Evolutionary conservation across 2,797 vertebrate species (phyloP), one percentile per base, ranked within the genome.

Genomic region (Neosilurus mollespiculum): DNA sequence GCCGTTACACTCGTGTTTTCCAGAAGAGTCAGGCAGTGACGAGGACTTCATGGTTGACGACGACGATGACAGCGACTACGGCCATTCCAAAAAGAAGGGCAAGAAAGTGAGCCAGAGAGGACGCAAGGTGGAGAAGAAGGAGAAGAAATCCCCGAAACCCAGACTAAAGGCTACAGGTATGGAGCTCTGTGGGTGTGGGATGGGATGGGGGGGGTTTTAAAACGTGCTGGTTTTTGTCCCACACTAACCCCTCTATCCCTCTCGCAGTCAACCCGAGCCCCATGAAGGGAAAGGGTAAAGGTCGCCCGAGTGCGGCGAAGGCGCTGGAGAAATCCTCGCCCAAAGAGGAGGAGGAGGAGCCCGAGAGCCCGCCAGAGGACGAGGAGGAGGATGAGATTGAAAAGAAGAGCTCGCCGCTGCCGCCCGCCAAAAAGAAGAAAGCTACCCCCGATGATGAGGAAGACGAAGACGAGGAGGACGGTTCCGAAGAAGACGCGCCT

Each of bases 21-120:
- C 92, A 69, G 94, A 95, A 6, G 94, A 95, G 90, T 95, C 95
- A 1, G 95, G 97, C 90, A 99, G 98, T 0, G 98, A 99, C 71
- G 98, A 99, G 88, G 98, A 99, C 89, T 99, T 99, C 92, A 96
- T 96, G 92, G 95, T 97, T 91, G 98, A 99, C 92, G 98, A 99
- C 26, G 98, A 99, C 85, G 98, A 99, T 87, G 98, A 99, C 89
- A 99, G 98, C 79, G 98, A 99, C 91, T 99, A 99, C 71, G 97
- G 98, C 84, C 96, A 93, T 93, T 99, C 98, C 90, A 98, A 97
- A 96, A 99, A 99, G 94, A 98, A 95, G 91, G 96, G 96, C 66
- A 98, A 98, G 92, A 98, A 98, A 91, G 95, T 97, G 86, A 96
- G 96, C 82, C 96, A 20, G 9, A 83, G 96, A 94, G 97, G 98